Evolutionary conservation across 2,888 invertebrate species (phyloP).

Genomic region (Melinopterus prodromus): DNA sequence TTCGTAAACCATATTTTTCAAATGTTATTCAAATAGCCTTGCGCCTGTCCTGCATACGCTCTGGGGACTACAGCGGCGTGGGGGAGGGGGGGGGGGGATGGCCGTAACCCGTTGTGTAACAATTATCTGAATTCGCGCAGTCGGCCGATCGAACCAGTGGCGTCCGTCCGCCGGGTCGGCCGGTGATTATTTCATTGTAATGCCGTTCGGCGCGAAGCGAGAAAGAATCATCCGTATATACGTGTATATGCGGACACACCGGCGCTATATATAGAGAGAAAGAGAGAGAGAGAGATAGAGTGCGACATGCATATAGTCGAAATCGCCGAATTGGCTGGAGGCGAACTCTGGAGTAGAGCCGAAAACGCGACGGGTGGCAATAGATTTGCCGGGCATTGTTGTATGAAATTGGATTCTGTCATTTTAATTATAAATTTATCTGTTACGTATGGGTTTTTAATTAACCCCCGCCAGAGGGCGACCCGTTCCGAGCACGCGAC

Average conservation of each 20-base stretch:
- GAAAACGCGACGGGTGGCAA: conserved; percentile 40
- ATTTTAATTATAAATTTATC: conserved; percentile 60
- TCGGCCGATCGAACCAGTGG: not conserved
- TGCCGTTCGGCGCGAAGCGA: not conserved
- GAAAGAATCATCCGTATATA: not conserved
- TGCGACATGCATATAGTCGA: not conserved
- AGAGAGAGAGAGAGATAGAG: conserved; percentile 15
- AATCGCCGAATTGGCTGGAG: not conserved
- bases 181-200: conserved; percentile 21
- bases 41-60: no score
- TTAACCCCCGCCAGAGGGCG: conserved; percentile 46
- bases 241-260: not conserved
- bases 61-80: not conserved
- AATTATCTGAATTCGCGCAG: conserved; percentile 22
- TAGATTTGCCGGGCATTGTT: conserved; percentile 57
- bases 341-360: conserved; percentile 6
- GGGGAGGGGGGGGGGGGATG: not conserved
- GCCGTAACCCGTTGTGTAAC: conserved; percentile 16
- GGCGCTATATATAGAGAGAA: not conserved
- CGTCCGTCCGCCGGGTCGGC: not conserved
- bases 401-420: conserved; percentile 61
- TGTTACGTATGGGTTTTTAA: conserved; percentile 56
- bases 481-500: not conserved
- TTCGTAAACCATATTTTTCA: no score
- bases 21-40: no score